These are phyloP conservation scores for Zoanthus sansibaricus DNA, from an alignment of 92 coral and sea anemone species.

Conservation along the genomic window DNA sequence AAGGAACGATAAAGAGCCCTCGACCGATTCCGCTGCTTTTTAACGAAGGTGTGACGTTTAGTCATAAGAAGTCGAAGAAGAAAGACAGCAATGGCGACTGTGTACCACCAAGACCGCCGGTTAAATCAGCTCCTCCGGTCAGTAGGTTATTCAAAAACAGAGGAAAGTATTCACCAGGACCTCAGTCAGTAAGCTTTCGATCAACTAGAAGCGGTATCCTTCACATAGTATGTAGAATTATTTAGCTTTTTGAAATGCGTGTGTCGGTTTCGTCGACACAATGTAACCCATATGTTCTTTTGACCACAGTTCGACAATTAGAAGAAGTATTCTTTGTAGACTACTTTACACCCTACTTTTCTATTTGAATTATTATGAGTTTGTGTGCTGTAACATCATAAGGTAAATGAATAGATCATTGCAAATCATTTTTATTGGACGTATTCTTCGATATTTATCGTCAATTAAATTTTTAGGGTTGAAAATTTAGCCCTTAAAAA, in stretches of 20 bases:
- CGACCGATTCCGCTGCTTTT: constrained; percentile 90
- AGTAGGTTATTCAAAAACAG: constrained; percentile 96
- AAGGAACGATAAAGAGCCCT: constrained; percentile 85
- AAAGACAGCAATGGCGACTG: constrained; percentile 71
- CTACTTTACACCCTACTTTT: background rate
- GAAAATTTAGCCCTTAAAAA: too few species aligned
- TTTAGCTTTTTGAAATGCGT: background rate
- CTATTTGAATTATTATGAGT: too few species aligned
- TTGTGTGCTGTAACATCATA: too few species aligned
- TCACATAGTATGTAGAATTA: constrained; percentile 22
- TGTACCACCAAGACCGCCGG: constrained; percentile 97
- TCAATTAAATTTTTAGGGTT: too few species aligned
- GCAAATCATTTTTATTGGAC: too few species aligned
- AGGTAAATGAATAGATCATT: too few species aligned
- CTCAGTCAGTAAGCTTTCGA: constrained; percentile 92
- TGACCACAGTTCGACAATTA: background rate
- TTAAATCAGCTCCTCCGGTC: constrained; percentile 98
- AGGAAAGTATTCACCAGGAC: constrained; percentile 78
- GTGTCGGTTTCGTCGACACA: background rate
- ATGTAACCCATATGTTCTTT: background rate
- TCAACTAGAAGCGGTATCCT: constrained; percentile 93
- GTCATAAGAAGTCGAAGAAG: constrained; percentile 89
- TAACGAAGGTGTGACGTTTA: constrained; percentile 88
- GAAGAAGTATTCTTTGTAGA: background rate
- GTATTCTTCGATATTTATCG: too few species aligned